phyloP scores from a whole-genome alignment of 2,797 vertebrate genomes.

The Helicolenus hilgendorfi region DNA sequence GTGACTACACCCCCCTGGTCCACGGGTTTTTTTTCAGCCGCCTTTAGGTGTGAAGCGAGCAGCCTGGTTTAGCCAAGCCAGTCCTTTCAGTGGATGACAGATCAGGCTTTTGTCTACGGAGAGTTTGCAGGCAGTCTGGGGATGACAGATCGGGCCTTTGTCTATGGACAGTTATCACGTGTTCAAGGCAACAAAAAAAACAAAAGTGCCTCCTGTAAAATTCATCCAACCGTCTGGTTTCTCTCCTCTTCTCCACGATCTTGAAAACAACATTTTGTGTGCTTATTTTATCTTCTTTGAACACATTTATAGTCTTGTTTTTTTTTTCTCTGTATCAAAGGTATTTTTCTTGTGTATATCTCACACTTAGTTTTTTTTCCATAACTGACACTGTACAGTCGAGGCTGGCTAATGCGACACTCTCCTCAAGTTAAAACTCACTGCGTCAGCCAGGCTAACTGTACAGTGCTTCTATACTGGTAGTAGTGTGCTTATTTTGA shows the following conservation, averaged over 20 bases:
- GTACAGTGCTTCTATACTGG: slow-evolving; percentile 64
- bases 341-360: slow-evolving; percentile 33
- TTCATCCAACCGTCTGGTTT: slow-evolving; percentile 41
- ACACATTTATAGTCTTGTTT: slow-evolving; percentile 10
- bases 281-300: slow-evolving; percentile 64
- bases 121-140: slow-evolving; percentile 79
- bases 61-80: slow-evolving; percentile 67
- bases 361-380: slow-evolving; percentile 13
- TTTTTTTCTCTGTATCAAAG: slow-evolving; percentile 37
- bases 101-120: slow-evolving; percentile 77
- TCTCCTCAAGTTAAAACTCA: slow-evolving; percentile 19
- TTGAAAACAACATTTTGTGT: slow-evolving; percentile 48
- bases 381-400: slow-evolving; percentile 64
- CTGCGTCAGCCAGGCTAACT: slow-evolving; percentile 64
- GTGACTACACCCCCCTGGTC: slow-evolving; percentile 66
- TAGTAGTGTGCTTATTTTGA: slow-evolving; percentile 75
- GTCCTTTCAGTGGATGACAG: slow-evolving; percentile 63
- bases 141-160: slow-evolving; percentile 78
- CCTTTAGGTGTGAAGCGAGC: slow-evolving; percentile 61
- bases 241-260: slow-evolving; percentile 20
- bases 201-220: slow-evolving; percentile 50
- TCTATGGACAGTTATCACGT: slow-evolving; percentile 59
- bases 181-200: slow-evolving; percentile 55
- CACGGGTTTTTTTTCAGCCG: slow-evolving; percentile 41
- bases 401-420: slow-evolving; percentile 58